A percentile compares a stretch with the other conserved stretches of the same genome.
Evolutionary conservation across 2,888 invertebrate genomes (phyloP).

Genomic region (Harpalus rubripes): DNA sequence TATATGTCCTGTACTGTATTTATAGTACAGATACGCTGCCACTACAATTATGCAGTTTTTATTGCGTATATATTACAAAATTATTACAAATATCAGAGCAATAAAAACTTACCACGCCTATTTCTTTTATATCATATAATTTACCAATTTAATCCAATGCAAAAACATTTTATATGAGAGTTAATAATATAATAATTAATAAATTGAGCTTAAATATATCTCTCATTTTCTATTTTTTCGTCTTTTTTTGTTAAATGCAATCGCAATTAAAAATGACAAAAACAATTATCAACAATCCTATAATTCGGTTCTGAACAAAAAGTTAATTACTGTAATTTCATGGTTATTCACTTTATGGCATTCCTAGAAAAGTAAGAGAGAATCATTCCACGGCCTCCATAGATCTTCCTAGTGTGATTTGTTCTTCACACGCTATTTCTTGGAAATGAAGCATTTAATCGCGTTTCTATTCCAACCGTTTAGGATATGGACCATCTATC

Average conservation of each 20-base stretch:
- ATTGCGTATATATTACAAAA: too few species aligned
- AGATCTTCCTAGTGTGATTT: constrained; percentile 60
- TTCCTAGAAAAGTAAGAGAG: constrained; percentile 61
- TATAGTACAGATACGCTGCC: too few species aligned
- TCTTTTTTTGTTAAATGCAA: constrained; percentile 28
- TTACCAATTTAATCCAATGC: not conserved
- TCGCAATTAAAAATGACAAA: constrained; percentile 45
- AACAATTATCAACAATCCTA: constrained; percentile 47
- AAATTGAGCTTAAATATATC: not conserved
- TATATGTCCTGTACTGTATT: too few species aligned
- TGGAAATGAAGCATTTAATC: constrained; percentile 50
- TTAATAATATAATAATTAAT: constrained; percentile 12
- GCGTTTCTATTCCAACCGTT: constrained; percentile 40
- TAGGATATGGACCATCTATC: constrained; percentile 37
- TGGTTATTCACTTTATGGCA: constrained; percentile 62
- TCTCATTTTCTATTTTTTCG: not conserved
- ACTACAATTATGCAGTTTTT: too few species aligned
- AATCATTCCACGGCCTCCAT: constrained; percentile 56
- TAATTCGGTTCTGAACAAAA: constrained; percentile 58
- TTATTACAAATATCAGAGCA: too few species aligned
- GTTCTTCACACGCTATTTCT: constrained; percentile 62
- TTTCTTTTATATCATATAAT: not conserved
- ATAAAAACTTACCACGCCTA: too few species aligned
- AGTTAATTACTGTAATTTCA: constrained; percentile 64
- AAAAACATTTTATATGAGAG: not conserved